Conservation (phyloP, 2,113 vertebrate species). For the Marmota monax region DNA sequence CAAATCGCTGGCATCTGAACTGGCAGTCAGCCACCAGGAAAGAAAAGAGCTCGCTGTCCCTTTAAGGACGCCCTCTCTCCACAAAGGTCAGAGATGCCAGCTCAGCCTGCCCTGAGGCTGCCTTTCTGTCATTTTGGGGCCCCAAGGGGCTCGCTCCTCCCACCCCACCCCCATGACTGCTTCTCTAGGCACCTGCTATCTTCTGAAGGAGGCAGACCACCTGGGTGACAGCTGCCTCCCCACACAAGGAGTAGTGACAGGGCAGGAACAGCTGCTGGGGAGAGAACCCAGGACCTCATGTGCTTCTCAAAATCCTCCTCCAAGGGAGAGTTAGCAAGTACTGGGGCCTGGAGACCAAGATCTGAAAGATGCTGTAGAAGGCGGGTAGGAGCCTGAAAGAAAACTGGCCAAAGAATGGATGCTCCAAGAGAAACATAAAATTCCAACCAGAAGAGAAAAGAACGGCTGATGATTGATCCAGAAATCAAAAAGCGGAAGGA, state of each 20-base stretch:
- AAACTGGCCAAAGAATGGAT: not conserved
- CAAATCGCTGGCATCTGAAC: conserved; percentile 85
- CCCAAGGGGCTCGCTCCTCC: not conserved
- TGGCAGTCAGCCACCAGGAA: conserved; percentile 78
- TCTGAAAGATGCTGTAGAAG: not conserved
- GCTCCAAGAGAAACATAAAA: not conserved
- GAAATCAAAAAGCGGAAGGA: not conserved
- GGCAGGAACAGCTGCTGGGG: not conserved
- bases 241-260: not conserved
- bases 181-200: not conserved
- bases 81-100: conserved; percentile 77
- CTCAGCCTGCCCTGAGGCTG: conserved; percentile 78
- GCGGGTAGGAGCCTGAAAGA: not conserved
- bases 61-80: conserved; percentile 85
- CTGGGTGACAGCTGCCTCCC: not conserved
- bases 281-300: not conserved
- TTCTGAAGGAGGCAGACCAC: not conserved
- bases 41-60: conserved; percentile 82
- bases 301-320: conserved; percentile 2
- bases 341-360: not conserved
- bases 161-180: not conserved
- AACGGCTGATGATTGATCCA: not conserved
- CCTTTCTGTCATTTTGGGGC: conserved; percentile 41
- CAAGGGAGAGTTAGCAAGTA: not conserved
- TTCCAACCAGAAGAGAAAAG: not conserved